phyloP scores from a whole-genome alignment of 2,113 vertebrate species.

The Bostrychus sinensis region DNA sequence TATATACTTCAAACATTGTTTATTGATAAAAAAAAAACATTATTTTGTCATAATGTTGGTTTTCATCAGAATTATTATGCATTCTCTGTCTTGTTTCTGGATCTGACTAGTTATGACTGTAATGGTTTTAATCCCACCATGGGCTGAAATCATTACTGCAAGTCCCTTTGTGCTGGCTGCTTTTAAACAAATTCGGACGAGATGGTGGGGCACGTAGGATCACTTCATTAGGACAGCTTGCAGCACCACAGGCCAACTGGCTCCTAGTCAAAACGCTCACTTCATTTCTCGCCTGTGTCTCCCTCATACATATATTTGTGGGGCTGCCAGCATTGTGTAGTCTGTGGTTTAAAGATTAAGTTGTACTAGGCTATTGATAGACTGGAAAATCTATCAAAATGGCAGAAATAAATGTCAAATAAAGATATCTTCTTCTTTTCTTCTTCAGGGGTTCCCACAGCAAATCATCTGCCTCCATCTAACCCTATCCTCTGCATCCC shows the following conservation, averaged over 20 bases:
- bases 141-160: constrained; percentile 20
- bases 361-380: constrained; percentile 36
- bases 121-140: constrained; percentile 4
- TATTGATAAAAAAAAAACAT: no score
- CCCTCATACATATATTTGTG: constrained; percentile 34
- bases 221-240: constrained; percentile 71
- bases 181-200: constrained; percentile 54
- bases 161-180: constrained; percentile 21
- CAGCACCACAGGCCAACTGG: constrained; percentile 64
- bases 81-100: constrained; percentile 1
- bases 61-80: not conserved
- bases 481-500: no score
- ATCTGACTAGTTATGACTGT: not conserved
- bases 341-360: constrained; percentile 50
- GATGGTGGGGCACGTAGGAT: constrained; percentile 38
- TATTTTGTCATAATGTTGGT: not conserved
- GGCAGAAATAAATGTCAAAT: not conserved
- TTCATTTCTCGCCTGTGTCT: constrained; percentile 26
- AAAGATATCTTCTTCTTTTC: no score
- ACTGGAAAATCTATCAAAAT: constrained; percentile 17
- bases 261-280: constrained; percentile 43
- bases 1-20: no score
- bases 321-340: constrained; percentile 44
- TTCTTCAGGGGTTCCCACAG: no score
- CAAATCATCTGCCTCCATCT: no score